Evolutionary conservation across 2,888 invertebrate genomes (phyloP).

Genomic region (Caenorhabditis sp.): DNA sequence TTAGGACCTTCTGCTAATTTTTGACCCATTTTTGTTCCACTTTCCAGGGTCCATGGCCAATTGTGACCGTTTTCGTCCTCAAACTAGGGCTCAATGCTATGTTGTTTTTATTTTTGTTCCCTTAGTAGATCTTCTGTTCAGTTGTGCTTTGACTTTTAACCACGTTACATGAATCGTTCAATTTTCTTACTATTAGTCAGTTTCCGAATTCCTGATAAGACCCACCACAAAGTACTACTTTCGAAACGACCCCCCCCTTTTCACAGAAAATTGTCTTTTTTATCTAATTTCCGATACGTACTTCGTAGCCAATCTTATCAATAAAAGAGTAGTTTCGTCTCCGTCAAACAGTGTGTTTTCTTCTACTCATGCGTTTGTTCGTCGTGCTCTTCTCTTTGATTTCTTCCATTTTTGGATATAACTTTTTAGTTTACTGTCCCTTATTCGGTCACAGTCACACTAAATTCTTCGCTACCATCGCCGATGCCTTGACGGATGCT

Average conservation of each 20-base stretch:
- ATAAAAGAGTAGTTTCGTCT: slow-evolving; percentile 9
- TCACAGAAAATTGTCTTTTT: neutral
- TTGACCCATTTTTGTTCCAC: too few species aligned
- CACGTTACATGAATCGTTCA: neutral
- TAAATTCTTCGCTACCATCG: slow-evolving; percentile 61
- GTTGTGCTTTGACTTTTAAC: neutral
- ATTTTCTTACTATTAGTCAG: neutral
- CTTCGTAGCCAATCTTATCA: slow-evolving; percentile 30
- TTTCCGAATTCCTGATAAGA: neutral
- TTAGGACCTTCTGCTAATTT: too few species aligned
- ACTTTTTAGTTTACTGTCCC: slow-evolving; percentile 59
- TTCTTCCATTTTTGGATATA: neutral
- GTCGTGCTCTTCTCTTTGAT: slow-evolving; percentile 8
- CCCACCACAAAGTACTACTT: slow-evolving; percentile 17
- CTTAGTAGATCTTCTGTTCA: too few species aligned
- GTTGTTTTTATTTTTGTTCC: too few species aligned
- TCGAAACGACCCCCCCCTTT: neutral
- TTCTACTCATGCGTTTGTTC: slow-evolving; percentile 20
- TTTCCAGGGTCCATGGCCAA: too few species aligned
- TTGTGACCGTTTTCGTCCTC: too few species aligned
- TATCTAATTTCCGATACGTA: slow-evolving; percentile 18
- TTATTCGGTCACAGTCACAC: slow-evolving; percentile 65
- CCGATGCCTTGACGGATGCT: slow-evolving; percentile 67
- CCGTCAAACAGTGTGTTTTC: neutral
- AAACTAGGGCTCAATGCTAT: too few species aligned